Evolutionary conservation across 2,113 vertebrate species (phyloP), one percentile per base, ranked within the genome.

Genomic region (Australoheros scitulus): DNA sequence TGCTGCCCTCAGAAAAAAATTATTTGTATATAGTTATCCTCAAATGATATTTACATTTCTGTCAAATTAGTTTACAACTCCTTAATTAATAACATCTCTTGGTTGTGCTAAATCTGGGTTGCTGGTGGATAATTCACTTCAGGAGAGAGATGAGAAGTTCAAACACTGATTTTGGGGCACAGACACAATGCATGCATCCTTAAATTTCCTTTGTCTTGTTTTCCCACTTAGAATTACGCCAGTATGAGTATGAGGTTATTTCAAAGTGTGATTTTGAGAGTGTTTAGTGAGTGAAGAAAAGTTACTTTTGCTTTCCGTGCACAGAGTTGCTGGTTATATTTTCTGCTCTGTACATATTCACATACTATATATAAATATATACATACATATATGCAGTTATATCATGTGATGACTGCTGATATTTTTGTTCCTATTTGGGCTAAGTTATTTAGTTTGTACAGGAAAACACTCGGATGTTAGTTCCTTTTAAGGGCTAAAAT

Each of bases 321-420:
- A 82, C 76, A 79, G 50, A 80, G 43, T 81, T 76, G 36, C 26
- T 84, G 85, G 85, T 86, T 74, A 84, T 90, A 87, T 84, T 82
- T 89, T 76, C 57, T 72, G 80, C 56, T 81, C 11, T 93, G 92
- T 93, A 91, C 47, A 92, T 91, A 89, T 80, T 85, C 22, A 86
- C 77, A 61, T 83, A 61, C 52, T 76, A 63, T 79, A 83, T 87
- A 93, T 83, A 87, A 79, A 81, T 78, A 80, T 89, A 63, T 83
- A 43, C 60, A 76, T 61, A 56, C 77, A 81, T 58, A 61, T 61
- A 80, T 83, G 57, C 64, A 29, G 43, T 47, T 77, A 22, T 58
- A 72, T 92, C 55, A 82, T 76, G 32, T 79, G 63, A 84, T 81
- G 60, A 84, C 75, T 63, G 17, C 11, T 70, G 6, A 61, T 52